These are phyloP conservation scores for Daubentonia madagascariensis DNA, from an alignment of 2,113 vertebrate genomes.

Conservation along the genomic window DNA sequence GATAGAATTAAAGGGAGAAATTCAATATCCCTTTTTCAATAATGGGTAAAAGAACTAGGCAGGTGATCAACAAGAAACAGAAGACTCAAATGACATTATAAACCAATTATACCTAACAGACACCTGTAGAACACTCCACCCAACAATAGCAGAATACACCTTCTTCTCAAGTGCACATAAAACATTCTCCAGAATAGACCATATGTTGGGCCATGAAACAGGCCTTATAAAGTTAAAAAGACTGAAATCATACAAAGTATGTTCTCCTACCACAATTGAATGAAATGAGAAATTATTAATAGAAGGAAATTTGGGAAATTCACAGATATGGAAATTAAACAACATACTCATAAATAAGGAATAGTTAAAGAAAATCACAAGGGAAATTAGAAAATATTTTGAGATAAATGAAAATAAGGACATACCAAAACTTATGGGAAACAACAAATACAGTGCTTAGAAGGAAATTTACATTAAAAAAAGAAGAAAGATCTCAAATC, in stretches of 20 bases:
- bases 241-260: background rate
- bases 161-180: background rate
- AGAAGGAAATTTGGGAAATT: background rate
- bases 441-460: background rate
- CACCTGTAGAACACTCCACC: no score
- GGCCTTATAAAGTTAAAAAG: background rate
- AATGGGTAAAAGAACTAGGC: background rate
- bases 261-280: background rate
- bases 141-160: background rate
- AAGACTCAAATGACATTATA: background rate
- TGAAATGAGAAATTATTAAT: background rate
- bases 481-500: no score
- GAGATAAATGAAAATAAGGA: background rate
- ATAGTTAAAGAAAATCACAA: background rate
- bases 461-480: background rate
- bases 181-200: background rate
- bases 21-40: background rate
- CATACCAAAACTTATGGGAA: background rate
- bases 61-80: background rate
- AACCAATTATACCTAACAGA: background rate
- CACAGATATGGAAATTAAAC: background rate
- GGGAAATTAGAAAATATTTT: background rate
- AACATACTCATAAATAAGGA: background rate
- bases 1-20: background rate
- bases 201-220: background rate